Conservation (phyloP, 2,113 vertebrate species). For the Vidua macroura region DNA sequence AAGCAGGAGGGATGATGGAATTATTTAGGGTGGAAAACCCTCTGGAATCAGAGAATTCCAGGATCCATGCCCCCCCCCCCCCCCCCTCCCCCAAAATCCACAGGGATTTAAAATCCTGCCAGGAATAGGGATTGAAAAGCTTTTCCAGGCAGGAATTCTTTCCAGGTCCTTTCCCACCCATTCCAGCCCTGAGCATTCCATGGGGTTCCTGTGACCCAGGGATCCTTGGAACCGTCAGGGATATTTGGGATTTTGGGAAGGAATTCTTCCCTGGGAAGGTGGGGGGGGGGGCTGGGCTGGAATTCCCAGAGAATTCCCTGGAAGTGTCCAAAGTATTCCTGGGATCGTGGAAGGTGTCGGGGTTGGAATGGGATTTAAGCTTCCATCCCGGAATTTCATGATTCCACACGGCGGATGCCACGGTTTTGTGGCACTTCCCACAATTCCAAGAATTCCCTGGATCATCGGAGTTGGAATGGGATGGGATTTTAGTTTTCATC, state of each 20-base stretch:
- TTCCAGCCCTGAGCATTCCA: background rate
- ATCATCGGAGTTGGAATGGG: too few relatives aligned
- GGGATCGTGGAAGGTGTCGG: background rate
- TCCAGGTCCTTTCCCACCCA: background rate
- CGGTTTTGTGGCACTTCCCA: too few relatives aligned
- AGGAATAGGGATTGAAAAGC: background rate
- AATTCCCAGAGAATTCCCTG: background rate
- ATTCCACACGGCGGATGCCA: too few relatives aligned
- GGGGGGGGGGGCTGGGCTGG: background rate
- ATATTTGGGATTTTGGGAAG: background rate
- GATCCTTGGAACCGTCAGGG: background rate
- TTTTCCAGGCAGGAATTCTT: background rate
- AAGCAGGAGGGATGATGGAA: background rate
- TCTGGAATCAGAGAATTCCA: background rate
- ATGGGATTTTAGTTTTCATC: too few relatives aligned
- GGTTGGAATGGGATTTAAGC: too few relatives aligned
- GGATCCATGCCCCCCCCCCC: background rate
- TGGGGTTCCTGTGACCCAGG: rapidly evolving
- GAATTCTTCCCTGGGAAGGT: background rate
- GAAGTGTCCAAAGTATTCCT: rapidly evolving
- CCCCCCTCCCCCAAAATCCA: too few relatives aligned
- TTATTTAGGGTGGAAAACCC: background rate
- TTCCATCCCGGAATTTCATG: too few relatives aligned
- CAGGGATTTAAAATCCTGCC: background rate
- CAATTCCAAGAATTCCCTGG: too few relatives aligned